Conservation (phyloP, 2,113 vertebrate species). For the Pollimyrus isidori region DNA sequence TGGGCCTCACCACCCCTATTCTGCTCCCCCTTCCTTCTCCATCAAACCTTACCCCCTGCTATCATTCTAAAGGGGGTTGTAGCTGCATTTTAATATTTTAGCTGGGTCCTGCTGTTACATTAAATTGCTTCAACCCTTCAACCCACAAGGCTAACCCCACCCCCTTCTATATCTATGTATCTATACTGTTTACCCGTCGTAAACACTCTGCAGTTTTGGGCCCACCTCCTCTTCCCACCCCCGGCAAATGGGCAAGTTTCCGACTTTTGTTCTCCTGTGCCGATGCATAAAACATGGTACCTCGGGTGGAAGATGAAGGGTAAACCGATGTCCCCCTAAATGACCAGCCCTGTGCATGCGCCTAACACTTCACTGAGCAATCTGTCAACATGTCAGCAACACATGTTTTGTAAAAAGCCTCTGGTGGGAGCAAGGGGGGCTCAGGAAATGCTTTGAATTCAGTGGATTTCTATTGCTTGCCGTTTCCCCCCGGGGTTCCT, state of each 20-base stretch:
- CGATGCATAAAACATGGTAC: conserved; percentile 99
- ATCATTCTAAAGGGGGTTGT: conserved; percentile 6
- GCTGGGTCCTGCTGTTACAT: conserved; percentile 10
- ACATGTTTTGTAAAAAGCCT: conserved; percentile 99
- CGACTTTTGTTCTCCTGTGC: conserved; percentile 13
- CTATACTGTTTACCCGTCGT: background rate
- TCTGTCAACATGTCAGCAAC: conserved; percentile 99
- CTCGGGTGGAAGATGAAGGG: conserved; percentile 99
- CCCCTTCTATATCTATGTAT: background rate
- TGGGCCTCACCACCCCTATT: background rate
- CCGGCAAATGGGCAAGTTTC: conserved; percentile 52
- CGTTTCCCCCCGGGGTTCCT: conserved; percentile 34
- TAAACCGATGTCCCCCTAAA: conserved; percentile 99
- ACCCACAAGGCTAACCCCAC: background rate
- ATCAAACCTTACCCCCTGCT: conserved; percentile 22
- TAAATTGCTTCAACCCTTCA: conserved; percentile 17
- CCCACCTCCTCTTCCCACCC: background rate
- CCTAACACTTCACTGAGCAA: conserved; percentile 99
- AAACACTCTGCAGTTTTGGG: background rate
- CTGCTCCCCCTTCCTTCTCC: background rate
- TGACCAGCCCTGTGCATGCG: conserved; percentile 99
- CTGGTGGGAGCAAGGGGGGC: conserved; percentile 80
- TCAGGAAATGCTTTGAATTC: conserved; percentile 63
- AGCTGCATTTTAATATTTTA: conserved; percentile 13
- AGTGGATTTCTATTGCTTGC: conserved; percentile 99